Base-by-base conservation (phyloP, 2,888 invertebrate species). In the Blastobasis lacticolella region DNA sequence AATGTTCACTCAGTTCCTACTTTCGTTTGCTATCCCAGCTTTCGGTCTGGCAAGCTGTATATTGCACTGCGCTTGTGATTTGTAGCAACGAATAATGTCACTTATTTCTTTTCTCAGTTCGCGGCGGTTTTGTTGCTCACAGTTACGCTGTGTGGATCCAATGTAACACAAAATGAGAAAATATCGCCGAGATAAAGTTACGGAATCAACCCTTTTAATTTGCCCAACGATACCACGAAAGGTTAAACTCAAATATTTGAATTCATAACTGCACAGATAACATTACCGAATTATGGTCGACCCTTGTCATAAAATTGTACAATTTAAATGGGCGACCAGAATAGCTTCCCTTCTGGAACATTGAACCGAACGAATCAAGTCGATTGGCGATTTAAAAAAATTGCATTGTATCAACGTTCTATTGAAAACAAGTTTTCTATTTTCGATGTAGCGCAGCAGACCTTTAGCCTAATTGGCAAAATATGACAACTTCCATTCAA, bases 311-410 rank as follows among this genome's bases (percentile, higher is more conserved):
- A 73, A 76, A 73, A 75, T 69, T 71, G 68, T 74, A 73, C 71
- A 69, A 69, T 76, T 76, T 73, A 71, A 78, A 77, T 71, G 71
- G 67, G 23, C 65, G 69, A 57, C 61, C 61, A 55, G 66, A 62
- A 63, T 64, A 61, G 61, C 63, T 63, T 64, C 64, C 69, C 72
- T 67, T 70, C 70, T 73, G 73, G 73, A 75, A 76, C 63, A 69
- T 62, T 60, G 66, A 71, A 69, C 67, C 69, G 69, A 61, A 64
- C 60, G 62, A 69, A 72, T 64, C 69, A 69, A 71, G 65, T 69
- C 73, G 75, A 80, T 81, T 79, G 79, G 72, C 75, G 78, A 78
- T 80, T 77, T 75, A 71, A 71, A n/a, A 76, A 77, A 75, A 78
- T 75, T 67, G 72, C 75, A 72, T 70, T 70, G 72, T 73, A 71